Conservation (phyloP, 2,113 vertebrate genomes). For the Paraplagusia blochii region DNA sequence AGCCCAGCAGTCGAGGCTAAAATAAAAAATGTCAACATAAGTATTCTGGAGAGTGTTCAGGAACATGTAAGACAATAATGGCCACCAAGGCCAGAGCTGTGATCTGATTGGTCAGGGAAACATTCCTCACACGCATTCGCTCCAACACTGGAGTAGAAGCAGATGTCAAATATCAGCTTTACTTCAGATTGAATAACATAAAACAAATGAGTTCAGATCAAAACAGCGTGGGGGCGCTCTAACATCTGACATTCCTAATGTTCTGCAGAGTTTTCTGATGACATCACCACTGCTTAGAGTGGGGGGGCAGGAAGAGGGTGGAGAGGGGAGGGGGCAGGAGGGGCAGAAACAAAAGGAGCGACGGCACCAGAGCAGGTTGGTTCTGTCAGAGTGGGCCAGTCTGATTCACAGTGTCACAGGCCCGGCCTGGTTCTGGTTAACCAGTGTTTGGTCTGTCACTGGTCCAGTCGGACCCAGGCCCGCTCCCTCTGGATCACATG, state of each 20-base stretch:
- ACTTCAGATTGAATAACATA: slow-evolving; percentile 36
- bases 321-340: neutral
- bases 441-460: slow-evolving; percentile 59
- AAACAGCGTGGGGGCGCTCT: slow-evolving; percentile 39
- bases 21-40: too few relatives aligned
- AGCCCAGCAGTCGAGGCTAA: too few relatives aligned
- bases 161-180: slow-evolving; percentile 63
- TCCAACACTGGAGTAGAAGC: slow-evolving; percentile 57
- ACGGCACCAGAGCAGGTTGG: slow-evolving; percentile 36
- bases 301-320: slow-evolving; percentile 3
- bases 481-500: slow-evolving; percentile 70
- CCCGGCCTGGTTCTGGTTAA: slow-evolving; percentile 70
- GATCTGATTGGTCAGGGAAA: slow-evolving; percentile 54
- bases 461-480: slow-evolving; percentile 38
- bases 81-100: slow-evolving; percentile 11
- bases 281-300: slow-evolving; percentile 38
- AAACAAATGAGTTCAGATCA: slow-evolving; percentile 58
- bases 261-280: slow-evolving; percentile 55
- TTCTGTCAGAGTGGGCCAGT: slow-evolving; percentile 49
- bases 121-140: slow-evolving; percentile 33
- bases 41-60: neutral
- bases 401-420: slow-evolving; percentile 64
- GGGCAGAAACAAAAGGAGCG: neutral
- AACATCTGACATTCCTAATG: slow-evolving; percentile 59
- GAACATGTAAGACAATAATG: slow-evolving; percentile 15